Evolutionary conservation across 2,797 vertebrate genomes (phyloP).

Genomic region (Pteropus rufus): DNA sequence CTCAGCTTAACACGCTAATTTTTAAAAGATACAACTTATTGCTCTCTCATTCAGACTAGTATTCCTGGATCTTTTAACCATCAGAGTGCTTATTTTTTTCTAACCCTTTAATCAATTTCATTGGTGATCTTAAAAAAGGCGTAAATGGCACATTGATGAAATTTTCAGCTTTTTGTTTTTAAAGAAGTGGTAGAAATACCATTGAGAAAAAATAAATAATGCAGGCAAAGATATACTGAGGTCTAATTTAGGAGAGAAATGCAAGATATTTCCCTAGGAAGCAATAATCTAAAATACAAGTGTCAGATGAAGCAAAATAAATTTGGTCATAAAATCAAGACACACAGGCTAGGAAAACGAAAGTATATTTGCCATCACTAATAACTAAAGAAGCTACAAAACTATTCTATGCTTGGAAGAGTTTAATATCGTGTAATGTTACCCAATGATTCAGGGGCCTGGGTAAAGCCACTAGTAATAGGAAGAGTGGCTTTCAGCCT

Average conservation of each 20-base stretch:
- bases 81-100: neutral
- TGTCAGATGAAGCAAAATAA: constrained; percentile 43
- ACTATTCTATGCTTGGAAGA: neutral
- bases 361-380: neutral
- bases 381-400: constrained; percentile 20
- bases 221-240: neutral
- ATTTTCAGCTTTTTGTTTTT: constrained; percentile 30
- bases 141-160: constrained; percentile 30
- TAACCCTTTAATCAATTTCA: constrained; percentile 13
- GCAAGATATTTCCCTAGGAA: constrained; percentile 18
- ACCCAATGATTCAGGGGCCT: neutral
- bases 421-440: neutral
- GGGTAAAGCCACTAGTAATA: neutral
- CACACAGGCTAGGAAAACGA: constrained; percentile 31
- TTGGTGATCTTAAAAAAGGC: constrained; percentile 34
- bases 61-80: neutral
- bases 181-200: neutral
- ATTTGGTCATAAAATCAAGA: constrained; percentile 50
- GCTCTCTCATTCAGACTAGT: neutral
- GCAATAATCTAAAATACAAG: constrained; percentile 42
- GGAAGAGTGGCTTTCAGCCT: neutral
- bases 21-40: neutral
- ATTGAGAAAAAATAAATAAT: constrained; percentile 44
- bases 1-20: neutral
- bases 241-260: constrained; percentile 34